Evolutionary conservation across 2,797 vertebrate species (phyloP).

Genomic region (Anas bahamensis): DNA sequence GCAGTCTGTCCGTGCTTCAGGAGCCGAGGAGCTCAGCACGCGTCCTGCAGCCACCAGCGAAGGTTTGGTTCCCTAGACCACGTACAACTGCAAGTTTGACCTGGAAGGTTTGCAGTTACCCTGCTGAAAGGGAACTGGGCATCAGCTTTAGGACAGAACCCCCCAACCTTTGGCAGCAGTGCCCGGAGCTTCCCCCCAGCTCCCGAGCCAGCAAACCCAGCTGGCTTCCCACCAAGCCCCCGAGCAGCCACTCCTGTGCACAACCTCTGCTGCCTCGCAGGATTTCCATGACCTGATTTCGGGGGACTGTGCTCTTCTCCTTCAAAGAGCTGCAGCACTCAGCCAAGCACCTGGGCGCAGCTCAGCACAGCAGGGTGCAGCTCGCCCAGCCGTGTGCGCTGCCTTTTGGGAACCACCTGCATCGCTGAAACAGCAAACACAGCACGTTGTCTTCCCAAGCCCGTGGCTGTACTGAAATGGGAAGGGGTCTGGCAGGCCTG

Average conservation of each 20-base stretch:
- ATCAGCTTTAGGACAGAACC: background rate
- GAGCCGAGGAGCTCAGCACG: background rate
- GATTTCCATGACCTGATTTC: background rate
- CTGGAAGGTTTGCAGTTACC: background rate
- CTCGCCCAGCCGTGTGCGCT: background rate
- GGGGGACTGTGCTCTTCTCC: background rate
- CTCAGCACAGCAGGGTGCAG: background rate
- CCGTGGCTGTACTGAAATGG: background rate
- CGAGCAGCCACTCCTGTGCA: background rate
- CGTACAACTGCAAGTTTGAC: background rate
- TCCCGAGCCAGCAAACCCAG: background rate
- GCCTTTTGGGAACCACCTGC: background rate
- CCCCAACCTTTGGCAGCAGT: background rate
- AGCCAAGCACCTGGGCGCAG: background rate
- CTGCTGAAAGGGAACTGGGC: background rate
- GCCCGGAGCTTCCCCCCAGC: background rate
- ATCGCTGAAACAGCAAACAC: background rate
- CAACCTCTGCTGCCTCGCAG: background rate
- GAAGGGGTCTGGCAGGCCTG: too few species aligned
- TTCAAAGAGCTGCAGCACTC: background rate
- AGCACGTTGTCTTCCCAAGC: too few species aligned
- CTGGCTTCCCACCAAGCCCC: background rate
- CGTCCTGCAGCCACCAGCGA: background rate
- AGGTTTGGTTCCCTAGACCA: background rate
- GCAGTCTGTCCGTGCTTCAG: background rate